A percentile compares a stretch with the other conserved stretches of the same genome.
These are phyloP conservation scores for Pachymerium ferrugineum DNA, from an alignment of 2,888 invertebrate species.

Conservation along the genomic window DNA sequence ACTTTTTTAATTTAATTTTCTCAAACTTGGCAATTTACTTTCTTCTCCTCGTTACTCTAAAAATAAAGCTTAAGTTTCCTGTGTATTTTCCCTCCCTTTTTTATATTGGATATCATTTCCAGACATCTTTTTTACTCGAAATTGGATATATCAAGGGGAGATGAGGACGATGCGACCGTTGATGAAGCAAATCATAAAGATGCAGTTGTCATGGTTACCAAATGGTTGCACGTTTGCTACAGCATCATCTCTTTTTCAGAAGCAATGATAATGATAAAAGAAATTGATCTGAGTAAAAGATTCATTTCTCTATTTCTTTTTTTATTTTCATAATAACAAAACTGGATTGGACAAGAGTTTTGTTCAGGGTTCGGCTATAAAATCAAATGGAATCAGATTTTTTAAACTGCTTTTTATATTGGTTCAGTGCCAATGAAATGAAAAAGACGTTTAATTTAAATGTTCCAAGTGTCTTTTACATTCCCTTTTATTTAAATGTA, in stretches of 20 bases:
- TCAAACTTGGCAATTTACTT: background rate
- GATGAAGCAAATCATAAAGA: constrained; percentile 21
- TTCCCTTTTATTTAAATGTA: background rate
- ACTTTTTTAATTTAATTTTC: background rate
- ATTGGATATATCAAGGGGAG: background rate
- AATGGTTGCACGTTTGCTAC: background rate
- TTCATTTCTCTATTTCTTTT: too few species aligned
- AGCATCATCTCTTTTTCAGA: background rate
- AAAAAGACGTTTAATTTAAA: background rate
- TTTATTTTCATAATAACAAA: too few species aligned
- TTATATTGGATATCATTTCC: background rate
- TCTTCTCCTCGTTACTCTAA: background rate
- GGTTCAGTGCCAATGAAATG: too few species aligned
- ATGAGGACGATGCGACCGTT: background rate
- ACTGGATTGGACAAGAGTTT: too few species aligned
- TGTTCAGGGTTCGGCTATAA: too few species aligned
- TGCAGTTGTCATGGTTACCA: background rate
- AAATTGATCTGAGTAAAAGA: too few species aligned
- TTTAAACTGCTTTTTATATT: too few species aligned
- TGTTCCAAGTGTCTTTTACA: background rate
- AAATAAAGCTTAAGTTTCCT: background rate
- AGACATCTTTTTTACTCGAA: background rate
- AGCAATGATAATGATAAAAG: background rate
- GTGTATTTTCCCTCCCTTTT: background rate
- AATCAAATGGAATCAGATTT: too few species aligned